Evolutionary conservation across 2,888 invertebrate genomes (phyloP).

Genomic region (Eupeodes latifasciatus): DNA sequence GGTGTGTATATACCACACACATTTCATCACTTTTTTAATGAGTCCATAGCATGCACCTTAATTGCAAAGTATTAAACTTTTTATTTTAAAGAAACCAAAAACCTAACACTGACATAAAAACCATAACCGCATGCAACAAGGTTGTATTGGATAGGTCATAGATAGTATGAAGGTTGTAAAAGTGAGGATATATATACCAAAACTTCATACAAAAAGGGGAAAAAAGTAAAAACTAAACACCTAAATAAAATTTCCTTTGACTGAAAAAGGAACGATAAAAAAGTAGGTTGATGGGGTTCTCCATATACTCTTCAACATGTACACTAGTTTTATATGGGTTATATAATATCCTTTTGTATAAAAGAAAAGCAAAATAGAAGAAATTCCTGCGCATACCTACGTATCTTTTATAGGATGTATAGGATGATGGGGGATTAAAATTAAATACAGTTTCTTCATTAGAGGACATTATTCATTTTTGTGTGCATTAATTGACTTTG

Average conservation of each 20-base stretch:
- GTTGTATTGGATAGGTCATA: constrained; percentile 23
- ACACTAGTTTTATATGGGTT: neutral
- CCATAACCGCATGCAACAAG: constrained; percentile 15
- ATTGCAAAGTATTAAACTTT: neutral
- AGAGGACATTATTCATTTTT: constrained; percentile 6
- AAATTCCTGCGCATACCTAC: neutral
- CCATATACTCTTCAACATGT: neutral
- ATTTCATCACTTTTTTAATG: neutral
- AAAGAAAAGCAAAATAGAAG: neutral
- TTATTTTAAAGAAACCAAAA: neutral
- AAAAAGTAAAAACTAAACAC: constrained; percentile 11
- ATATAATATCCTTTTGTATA: neutral
- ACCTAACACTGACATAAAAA: constrained; percentile 49
- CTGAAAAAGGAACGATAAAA: constrained; percentile 2
- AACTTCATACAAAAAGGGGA: neutral
- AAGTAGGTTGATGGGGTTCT: constrained; percentile 2
- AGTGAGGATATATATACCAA: neutral
- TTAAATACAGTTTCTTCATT: constrained; percentile 23
- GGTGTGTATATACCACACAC: neutral
- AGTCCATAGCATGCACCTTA: neutral
- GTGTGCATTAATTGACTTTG: neutral
- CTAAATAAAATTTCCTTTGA: constrained; percentile 57
- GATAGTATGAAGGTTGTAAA: neutral
- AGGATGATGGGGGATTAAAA: constrained; percentile 13
- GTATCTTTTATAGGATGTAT: neutral